Percentiles rank a stretch among this genome's conserved stretches.
Evolutionary conservation across 2,113 vertebrate species (phyloP).

Genomic region (Mobula hypostoma): DNA sequence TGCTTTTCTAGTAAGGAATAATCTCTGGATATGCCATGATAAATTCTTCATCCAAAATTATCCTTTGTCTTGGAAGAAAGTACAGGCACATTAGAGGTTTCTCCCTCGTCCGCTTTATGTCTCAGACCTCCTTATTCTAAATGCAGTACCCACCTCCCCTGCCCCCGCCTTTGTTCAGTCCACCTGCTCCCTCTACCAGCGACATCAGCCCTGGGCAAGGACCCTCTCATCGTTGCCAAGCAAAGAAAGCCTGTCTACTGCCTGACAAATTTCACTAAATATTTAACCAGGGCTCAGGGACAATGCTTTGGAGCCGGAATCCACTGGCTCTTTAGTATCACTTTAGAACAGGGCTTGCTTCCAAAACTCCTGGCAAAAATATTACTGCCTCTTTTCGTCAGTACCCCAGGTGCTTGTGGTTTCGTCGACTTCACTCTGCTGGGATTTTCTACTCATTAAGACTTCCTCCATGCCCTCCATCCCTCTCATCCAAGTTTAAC

Average conservation of each 20-base stretch:
- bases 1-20: slow-evolving; percentile 99
- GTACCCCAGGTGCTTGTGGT: too few relatives aligned
- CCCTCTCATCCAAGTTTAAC: not conserved
- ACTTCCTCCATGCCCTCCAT: not conserved
- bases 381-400: too few relatives aligned
- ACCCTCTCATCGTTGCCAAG: not conserved
- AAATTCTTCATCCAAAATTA: slow-evolving; percentile 98
- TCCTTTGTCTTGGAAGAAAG: slow-evolving; percentile 88
- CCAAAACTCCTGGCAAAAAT: too few relatives aligned
- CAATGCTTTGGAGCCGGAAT: not conserved
- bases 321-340: not conserved
- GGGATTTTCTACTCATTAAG: not conserved
- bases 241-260: not conserved
- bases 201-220: not conserved
- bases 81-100: not conserved
- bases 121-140: too few relatives aligned
- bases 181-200: not conserved
- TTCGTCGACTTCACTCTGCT: not conserved
- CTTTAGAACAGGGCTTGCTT: not conserved
- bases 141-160: too few relatives aligned
- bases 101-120: not conserved
- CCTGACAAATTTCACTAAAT: not conserved
- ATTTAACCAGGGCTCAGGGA: not conserved
- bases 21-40: slow-evolving; percentile 99
- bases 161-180: not conserved